Percentiles rank a stretch among this genome's conserved stretches.
Conservation (phyloP, 2,113 vertebrate genomes). For the Phalacrocorax brasilianus region DNA sequence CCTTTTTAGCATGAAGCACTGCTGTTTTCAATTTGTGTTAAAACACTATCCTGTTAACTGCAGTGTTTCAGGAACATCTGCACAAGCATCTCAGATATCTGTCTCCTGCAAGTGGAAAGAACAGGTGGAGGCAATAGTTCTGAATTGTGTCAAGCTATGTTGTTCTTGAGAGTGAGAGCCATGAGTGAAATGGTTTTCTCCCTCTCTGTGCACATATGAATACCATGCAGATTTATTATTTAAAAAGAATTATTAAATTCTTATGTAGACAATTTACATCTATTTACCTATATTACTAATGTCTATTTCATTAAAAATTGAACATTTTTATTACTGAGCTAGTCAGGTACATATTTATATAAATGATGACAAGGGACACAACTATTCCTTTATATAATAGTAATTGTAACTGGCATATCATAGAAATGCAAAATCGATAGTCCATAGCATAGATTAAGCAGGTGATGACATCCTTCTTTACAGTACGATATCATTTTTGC, state of each 20-base stretch:
- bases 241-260: not conserved
- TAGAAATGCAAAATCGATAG: not conserved
- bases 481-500: not conserved
- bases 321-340: not conserved
- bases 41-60: not conserved
- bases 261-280: not conserved
- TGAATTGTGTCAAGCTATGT: fast-evolving
- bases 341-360: not conserved
- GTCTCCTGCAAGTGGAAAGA: not conserved
- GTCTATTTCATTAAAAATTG: not conserved
- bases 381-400: not conserved
- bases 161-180: not conserved
- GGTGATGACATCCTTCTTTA: not conserved
- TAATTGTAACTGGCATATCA: not conserved
- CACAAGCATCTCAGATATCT: not conserved
- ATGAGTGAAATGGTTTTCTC: not conserved
- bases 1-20: not conserved
- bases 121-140: not conserved
- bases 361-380: not conserved
- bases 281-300: not conserved
- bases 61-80: not conserved
- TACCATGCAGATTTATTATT: not conserved
- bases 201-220: not conserved
- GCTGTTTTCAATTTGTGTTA: not conserved
- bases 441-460: not conserved